Evolutionary conservation across 1,140 invertebrate genomes (phyloP).

Genomic region (Drosophila sp.): DNA sequence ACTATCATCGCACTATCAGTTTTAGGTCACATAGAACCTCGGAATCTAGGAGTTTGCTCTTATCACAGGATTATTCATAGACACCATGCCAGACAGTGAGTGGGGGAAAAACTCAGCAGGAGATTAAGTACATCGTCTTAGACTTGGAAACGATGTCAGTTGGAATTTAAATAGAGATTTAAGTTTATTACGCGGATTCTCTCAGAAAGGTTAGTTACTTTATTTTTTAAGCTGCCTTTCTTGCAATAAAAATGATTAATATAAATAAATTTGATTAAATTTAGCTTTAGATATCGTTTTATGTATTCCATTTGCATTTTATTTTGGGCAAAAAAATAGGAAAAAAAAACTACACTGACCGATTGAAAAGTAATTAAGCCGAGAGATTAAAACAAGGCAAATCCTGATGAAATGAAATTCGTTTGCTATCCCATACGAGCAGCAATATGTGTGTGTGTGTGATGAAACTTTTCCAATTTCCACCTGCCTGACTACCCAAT

Average conservation of each 20-base stretch:
- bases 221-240: too few relatives aligned
- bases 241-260: too few relatives aligned
- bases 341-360: neutral
- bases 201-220: too few relatives aligned
- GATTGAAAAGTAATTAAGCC: slow-evolving; percentile 12
- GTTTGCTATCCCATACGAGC: neutral
- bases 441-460: neutral
- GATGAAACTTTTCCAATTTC: slow-evolving; percentile 16
- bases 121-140: neutral
- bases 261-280: too few relatives aligned
- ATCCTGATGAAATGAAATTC: neutral
- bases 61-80: neutral
- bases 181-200: neutral
- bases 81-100: neutral
- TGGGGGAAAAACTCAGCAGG: neutral
- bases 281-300: neutral
- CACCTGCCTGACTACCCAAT: neutral
- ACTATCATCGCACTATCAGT: too few relatives aligned
- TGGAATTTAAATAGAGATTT: neutral
- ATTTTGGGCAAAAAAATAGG: neutral
- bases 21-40: too few relatives aligned
- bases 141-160: neutral
- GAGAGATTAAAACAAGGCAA: slow-evolving; percentile 7
- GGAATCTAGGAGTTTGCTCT: neutral
- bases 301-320: slow-evolving; percentile 8